Evolutionary conservation across 2,113 vertebrate species (phyloP), one percentile per base, ranked within the genome.

Genomic region (Oryzias woworae): DNA sequence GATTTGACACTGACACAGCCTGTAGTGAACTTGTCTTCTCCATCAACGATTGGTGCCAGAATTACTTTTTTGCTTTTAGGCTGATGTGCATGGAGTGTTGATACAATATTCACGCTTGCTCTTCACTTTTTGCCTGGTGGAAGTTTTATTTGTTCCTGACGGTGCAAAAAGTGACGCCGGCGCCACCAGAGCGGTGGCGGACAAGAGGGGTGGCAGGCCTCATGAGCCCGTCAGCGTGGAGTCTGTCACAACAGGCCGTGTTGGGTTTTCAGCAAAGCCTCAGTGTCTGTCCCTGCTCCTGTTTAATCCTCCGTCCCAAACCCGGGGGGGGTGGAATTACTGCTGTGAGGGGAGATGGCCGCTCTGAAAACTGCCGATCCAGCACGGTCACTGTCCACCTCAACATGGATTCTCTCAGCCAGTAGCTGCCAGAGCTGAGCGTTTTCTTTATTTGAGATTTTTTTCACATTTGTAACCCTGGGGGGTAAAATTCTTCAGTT

Each of bases 291-390:
- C 50, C 42, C 71, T 84, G 80, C 82, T 71, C 58, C 81, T 71
- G 70, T 85, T 89, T 92, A 85, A 85, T 87, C 74, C 83, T 50
- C 31, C 20, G 48, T 49, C 62, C 65, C 71, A 71, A 83, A 87
- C 77, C 72, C 3, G 56, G 62, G 43, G 88, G 84, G 90, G 89
- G 54, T 62, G 45, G 88, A 83, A 89, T 89, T 89, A 89, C 69
- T 69, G 62, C 24, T 78, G 82, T 66, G 87, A 79, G 82, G 71
- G 75, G 50, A 81, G 62, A 77, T 26, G 45, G 53, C 60, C 49
- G 58, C 55, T 36, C 60, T 49, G 41, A 81, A 91, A 90, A 82
- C 58, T 76, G 85, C 88, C 59, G 62, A 42, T 71, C 26, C 71
- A 85, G 85, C 89, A 87, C 61, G 60, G 71, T 80, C 70, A 87